Conservation (phyloP, 2,888 invertebrate species). For the Steinernema carpocapsae region DNA sequence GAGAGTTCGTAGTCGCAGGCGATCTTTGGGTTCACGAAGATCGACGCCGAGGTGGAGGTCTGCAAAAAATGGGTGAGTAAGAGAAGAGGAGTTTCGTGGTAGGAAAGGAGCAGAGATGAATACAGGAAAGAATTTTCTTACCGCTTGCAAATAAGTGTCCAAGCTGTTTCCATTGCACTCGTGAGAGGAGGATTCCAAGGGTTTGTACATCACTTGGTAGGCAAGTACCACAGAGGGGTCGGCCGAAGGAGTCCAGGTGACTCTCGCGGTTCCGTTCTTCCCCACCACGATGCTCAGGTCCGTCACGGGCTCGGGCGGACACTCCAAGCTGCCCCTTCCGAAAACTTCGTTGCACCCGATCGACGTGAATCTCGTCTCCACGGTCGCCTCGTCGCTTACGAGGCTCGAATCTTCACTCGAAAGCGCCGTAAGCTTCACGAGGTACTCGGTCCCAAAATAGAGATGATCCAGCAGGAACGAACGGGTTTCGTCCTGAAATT, state of each 20-base stretch:
- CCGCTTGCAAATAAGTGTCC: slow-evolving; percentile 13
- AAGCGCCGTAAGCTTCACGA: slow-evolving; percentile 36
- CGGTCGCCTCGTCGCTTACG: slow-evolving; percentile 16
- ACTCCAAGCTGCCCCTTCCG: slow-evolving; percentile 62
- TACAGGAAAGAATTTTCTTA: too few relatives aligned
- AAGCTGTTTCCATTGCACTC: slow-evolving; percentile 12
- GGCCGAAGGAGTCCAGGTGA: slow-evolving; percentile 61
- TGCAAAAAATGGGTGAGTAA: neutral
- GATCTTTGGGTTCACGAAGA: neutral
- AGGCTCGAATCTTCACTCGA: slow-evolving; percentile 27
- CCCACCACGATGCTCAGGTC: slow-evolving; percentile 54
- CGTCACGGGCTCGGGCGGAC: slow-evolving; percentile 63
- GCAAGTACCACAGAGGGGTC: slow-evolving; percentile 56
- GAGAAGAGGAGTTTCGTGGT: too few relatives aligned
- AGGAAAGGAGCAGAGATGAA: too few relatives aligned
- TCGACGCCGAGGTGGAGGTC: slow-evolving; percentile 6
- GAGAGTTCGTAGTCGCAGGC: slow-evolving; percentile 19
- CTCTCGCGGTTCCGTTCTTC: slow-evolving; percentile 52
- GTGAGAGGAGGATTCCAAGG: neutral
- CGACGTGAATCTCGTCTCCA: slow-evolving; percentile 43
- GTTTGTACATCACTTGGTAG: slow-evolving; percentile 47
- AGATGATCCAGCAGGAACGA: slow-evolving; percentile 49
- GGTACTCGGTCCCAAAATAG: slow-evolving; percentile 47
- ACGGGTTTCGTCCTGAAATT: slow-evolving; percentile 48
- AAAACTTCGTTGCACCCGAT: slow-evolving; percentile 60